Conservation (phyloP, 2,113 vertebrate genomes). For the Gymnorhina tibicen region DNA sequence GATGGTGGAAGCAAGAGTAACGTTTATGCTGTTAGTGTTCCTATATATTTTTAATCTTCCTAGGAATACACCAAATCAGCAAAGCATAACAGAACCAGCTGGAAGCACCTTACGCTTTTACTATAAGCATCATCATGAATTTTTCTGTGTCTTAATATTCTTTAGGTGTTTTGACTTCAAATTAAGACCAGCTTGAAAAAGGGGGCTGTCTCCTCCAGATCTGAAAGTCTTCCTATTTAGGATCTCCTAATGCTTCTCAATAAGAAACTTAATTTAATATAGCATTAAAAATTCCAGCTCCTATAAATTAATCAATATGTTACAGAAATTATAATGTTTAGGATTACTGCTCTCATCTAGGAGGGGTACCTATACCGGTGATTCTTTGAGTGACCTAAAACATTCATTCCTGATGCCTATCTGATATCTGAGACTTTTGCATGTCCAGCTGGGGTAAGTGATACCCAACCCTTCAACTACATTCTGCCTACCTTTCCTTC, state of each 20-base stretch:
- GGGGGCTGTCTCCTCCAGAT: not conserved
- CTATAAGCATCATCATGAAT: not conserved
- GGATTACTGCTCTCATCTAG: not conserved
- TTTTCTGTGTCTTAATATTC: not conserved
- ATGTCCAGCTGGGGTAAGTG: not conserved
- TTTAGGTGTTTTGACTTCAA: not conserved
- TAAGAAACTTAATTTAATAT: not conserved
- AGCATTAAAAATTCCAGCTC: not conserved
- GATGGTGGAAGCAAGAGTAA: not conserved
- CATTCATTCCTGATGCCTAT: not conserved
- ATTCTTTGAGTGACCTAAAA: not conserved
- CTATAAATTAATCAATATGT: not conserved
- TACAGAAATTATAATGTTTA: not conserved
- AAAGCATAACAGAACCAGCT: not conserved
- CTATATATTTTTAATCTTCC: not conserved
- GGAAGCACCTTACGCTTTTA: not conserved
- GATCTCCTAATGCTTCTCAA: not conserved
- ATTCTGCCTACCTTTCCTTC: not conserved
- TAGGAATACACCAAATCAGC: not conserved
- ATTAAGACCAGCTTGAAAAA: not conserved
- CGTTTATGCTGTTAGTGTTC: not conserved
- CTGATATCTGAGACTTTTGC: not conserved
- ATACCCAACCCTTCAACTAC: not conserved
- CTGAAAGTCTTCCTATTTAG: not conserved
- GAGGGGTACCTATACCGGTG: not conserved